Evolutionary conservation across 2,113 vertebrate genomes (phyloP).

Genomic region (Tragulus kanchil): DNA sequence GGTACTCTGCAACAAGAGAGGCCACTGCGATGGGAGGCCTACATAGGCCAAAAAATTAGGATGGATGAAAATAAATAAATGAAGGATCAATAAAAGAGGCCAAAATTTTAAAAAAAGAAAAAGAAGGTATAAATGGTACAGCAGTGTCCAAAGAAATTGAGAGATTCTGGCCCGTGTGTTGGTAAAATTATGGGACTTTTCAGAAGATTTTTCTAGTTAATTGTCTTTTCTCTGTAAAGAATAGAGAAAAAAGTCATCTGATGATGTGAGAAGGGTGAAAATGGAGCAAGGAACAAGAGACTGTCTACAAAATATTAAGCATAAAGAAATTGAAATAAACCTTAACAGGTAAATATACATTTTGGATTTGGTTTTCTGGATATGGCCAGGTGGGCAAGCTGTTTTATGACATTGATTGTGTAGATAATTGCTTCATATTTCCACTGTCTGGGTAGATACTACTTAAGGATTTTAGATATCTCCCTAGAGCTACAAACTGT

Average conservation of each 20-base stretch:
- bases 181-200: background rate
- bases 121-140: background rate
- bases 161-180: background rate
- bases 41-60: too few species aligned
- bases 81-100: too few species aligned
- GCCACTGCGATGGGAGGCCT: too few species aligned
- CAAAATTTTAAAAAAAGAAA: background rate
- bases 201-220: background rate
- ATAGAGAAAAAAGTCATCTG: background rate
- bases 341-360: slow-evolving; percentile 4
- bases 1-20: too few species aligned
- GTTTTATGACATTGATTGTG: slow-evolving; percentile 51
- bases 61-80: too few species aligned
- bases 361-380: slow-evolving; percentile 41
- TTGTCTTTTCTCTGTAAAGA: slow-evolving; percentile 9
- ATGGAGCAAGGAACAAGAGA: background rate
- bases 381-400: slow-evolving; percentile 55
- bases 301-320: background rate
- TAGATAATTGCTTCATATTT: slow-evolving; percentile 68
- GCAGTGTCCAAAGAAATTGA: background rate
- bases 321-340: background rate
- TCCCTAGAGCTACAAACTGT: slow-evolving; percentile 83
- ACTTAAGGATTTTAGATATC: slow-evolving; percentile 74
- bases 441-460: slow-evolving; percentile 76
- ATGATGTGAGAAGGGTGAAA: background rate